Percentiles rank a stretch among this genome's conserved stretches.
These are phyloP conservation scores for Apis cerana DNA, from an alignment of 1,140 invertebrate genomes.

Conservation along the genomic window DNA sequence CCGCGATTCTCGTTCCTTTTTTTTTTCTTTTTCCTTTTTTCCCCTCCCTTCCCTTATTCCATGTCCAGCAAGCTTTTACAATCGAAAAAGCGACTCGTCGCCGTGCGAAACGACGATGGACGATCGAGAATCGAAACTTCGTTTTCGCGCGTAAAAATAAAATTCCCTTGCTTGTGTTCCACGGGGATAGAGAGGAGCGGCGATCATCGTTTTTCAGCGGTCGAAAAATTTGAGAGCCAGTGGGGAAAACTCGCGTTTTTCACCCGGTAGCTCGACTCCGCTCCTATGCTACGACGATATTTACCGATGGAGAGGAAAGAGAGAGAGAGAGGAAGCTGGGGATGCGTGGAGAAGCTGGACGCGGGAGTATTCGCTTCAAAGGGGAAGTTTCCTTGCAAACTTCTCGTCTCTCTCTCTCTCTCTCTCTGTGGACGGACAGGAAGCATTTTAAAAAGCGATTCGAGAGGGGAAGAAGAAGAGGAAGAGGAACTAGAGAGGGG, in stretches of 20 bases:
- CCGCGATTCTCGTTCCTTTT: neutral
- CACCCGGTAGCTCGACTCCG: no score
- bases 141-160: neutral
- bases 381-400: neutral
- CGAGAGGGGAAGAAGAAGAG: neutral
- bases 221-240: neutral
- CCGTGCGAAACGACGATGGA: neutral
- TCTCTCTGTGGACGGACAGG: conserved; percentile 7
- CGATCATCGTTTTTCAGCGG: neutral
- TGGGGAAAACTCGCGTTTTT: neutral
- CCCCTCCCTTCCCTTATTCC: neutral
- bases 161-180: neutral
- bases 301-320: neutral
- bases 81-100: neutral
- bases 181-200: neutral
- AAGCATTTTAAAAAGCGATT: conserved; percentile 43
- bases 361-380: conserved; percentile 20
- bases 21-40: neutral
- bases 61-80: neutral
- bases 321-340: no score
- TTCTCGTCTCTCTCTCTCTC: no score
- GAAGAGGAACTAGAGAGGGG: no score
- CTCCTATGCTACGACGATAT: conserved; percentile 1
- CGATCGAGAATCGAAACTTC: neutral
- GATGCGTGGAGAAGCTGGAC: neutral